Conservation (phyloP, 2,888 invertebrate species). For the Biston betularia region DNA sequence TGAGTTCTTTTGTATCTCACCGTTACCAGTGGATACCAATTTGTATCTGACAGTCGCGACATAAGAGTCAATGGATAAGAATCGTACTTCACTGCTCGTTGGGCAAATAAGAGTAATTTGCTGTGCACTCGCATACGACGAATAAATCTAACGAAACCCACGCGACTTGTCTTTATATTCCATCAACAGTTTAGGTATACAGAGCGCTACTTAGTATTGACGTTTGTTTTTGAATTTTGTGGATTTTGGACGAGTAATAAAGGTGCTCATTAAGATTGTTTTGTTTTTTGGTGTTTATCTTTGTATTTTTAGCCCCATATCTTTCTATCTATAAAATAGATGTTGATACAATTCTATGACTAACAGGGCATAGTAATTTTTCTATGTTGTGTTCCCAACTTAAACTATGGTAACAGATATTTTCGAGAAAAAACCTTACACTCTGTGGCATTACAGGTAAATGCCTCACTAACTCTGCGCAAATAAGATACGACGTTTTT, state of each 20-base stretch:
- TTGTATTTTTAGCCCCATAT: no score
- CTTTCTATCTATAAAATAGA: no score
- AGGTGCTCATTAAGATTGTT: no score
- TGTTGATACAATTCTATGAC: no score
- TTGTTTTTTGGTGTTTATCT: no score
- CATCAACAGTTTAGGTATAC: slow-evolving; percentile 6
- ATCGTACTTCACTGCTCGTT: slow-evolving; percentile 45
- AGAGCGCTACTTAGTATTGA: neutral
- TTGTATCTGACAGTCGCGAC: slow-evolving; percentile 27
- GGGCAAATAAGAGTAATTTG: slow-evolving; percentile 64
- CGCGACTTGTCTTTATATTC: slow-evolving; percentile 44
- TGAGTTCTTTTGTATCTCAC: neutral
- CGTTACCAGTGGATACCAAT: slow-evolving; percentile 29
- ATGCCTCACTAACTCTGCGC: neutral
- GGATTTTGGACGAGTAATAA: neutral
- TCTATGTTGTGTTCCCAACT: no score
- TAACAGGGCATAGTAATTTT: no score
- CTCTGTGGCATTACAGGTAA: no score
- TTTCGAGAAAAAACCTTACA: no score
- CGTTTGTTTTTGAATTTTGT: neutral
- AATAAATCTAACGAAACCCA: slow-evolving; percentile 59
- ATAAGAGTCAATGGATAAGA: slow-evolving; percentile 49
- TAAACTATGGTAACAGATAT: no score
- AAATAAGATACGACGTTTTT: slow-evolving; percentile 14
- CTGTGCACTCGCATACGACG: slow-evolving; percentile 55